Conservation (phyloP, 2,113 vertebrate species). For the Myiagra hebetior region DNA sequence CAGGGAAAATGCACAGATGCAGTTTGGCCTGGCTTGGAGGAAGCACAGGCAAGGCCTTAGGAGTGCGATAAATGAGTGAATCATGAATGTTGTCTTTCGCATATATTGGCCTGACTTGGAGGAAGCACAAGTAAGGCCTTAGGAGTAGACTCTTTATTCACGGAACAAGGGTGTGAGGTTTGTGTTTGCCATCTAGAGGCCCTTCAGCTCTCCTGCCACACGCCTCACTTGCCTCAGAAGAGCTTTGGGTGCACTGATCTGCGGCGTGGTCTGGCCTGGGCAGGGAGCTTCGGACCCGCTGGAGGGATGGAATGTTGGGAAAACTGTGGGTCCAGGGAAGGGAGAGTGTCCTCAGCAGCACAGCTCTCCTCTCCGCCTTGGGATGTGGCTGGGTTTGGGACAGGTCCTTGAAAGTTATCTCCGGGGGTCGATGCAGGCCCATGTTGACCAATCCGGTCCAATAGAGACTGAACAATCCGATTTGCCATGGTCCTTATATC, state of each 20-base stretch:
- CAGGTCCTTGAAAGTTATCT: neutral
- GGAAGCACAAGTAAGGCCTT: too few relatives aligned
- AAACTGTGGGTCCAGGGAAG: neutral
- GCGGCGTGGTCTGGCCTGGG: neutral
- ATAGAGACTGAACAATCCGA: neutral
- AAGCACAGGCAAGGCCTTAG: too few relatives aligned
- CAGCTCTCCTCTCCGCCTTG: neutral
- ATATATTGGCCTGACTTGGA: too few relatives aligned
- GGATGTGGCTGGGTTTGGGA: neutral
- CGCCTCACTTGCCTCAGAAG: accelerated
- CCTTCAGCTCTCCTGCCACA: neutral
- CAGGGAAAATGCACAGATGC: too few relatives aligned
- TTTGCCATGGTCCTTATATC: neutral
- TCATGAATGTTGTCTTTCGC: too few relatives aligned
- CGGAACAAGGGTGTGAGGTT: too few relatives aligned
- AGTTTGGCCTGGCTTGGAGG: too few relatives aligned
- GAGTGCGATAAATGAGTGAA: too few relatives aligned
- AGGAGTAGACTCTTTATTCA: too few relatives aligned
- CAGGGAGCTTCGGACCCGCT: neutral
- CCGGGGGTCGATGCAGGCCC: too few relatives aligned
- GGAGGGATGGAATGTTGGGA: neutral
- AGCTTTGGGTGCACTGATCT: neutral
- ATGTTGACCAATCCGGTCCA: neutral
- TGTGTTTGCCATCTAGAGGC: neutral
- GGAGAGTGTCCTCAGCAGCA: neutral